Percentiles rank a stretch among this genome's conserved stretches.
Evolutionary conservation across 2,797 vertebrate genomes (phyloP).

Genomic region (Apogon talboti): DNA sequence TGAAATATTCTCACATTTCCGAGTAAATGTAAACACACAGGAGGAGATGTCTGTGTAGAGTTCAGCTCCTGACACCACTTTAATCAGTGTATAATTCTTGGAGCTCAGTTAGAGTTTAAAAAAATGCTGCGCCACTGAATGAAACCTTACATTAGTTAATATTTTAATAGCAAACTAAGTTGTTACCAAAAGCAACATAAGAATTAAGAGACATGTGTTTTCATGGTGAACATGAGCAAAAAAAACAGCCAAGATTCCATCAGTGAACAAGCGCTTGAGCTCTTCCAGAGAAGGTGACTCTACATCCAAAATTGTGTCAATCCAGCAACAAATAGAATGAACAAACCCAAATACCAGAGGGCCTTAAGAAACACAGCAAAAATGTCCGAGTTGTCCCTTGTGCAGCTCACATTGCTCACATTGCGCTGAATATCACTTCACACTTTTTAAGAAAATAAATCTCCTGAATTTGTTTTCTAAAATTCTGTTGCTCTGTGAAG

Average conservation of each 20-base stretch:
- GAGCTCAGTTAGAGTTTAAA: constrained; percentile 7
- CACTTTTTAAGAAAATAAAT: constrained; percentile 3
- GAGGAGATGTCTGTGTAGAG: no score
- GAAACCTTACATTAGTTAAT: constrained; percentile 28
- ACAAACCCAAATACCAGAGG: constrained; percentile 14
- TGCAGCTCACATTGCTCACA: background rate
- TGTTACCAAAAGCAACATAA: constrained; percentile 29
- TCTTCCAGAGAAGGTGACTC: constrained; percentile 31
- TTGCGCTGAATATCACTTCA: no score
- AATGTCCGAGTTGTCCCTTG: background rate
- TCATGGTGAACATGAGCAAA: constrained; percentile 28
- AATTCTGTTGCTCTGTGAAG: constrained; percentile 13
- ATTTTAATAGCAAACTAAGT: constrained; percentile 29
- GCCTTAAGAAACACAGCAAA: background rate
- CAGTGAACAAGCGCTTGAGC: constrained; percentile 33
- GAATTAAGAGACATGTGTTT: constrained; percentile 34
- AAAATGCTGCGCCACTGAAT: background rate
- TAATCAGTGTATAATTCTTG: constrained; percentile 8
- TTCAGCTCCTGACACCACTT: background rate
- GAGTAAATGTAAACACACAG: no score
- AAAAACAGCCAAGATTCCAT: constrained; percentile 46
- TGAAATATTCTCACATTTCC: no score
- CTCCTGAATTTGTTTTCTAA: constrained; percentile 13
- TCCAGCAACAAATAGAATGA: constrained; percentile 37
- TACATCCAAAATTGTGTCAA: constrained; percentile 31